phyloP scores from a whole-genome alignment of 2,113 vertebrate species.

The Oenanthe melanoleuca region DNA sequence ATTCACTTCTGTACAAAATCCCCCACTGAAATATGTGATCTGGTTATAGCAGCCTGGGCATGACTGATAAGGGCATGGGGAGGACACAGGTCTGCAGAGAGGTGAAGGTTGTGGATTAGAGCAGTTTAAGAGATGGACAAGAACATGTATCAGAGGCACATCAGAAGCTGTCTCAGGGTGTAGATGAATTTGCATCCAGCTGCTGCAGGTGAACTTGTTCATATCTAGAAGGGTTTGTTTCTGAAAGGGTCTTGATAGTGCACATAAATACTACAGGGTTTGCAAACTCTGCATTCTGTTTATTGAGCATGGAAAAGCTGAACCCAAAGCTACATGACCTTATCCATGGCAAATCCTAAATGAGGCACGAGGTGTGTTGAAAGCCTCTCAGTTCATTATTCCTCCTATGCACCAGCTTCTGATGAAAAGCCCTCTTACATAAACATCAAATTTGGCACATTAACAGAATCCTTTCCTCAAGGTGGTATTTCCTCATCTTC shows the following conservation, averaged over 20 bases:
- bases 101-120: neutral
- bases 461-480: neutral
- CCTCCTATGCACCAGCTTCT: neutral
- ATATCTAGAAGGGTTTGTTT: neutral
- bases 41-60: neutral
- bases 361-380: neutral
- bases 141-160: rapidly evolving
- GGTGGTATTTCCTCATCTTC: constrained; percentile 32
- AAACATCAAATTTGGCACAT: neutral
- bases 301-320: neutral
- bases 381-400: neutral
- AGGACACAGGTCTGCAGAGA: neutral
- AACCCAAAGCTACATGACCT: neutral
- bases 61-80: neutral
- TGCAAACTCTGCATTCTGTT: neutral
- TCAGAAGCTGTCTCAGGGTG: neutral
- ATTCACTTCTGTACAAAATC: neutral
- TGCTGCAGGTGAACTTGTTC: neutral
- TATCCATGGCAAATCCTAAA: neutral
- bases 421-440: neutral
- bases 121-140: neutral
- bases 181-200: neutral
- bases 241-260: neutral
- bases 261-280: neutral
- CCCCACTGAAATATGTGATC: neutral